phyloP scores from a whole-genome alignment of 2,888 invertebrate genomes.

The Parochlus steinenii region DNA sequence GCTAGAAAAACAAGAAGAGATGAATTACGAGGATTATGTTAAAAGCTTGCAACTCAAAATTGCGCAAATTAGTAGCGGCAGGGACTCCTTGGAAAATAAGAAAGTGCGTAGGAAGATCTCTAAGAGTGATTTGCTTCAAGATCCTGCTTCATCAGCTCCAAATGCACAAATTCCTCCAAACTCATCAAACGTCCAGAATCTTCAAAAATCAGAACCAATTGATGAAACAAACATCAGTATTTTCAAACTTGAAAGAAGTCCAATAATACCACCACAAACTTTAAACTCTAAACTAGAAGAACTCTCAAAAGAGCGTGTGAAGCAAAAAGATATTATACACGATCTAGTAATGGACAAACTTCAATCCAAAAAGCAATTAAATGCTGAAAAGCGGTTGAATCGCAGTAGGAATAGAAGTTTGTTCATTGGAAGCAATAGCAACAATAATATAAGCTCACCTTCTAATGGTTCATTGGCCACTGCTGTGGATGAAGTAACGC shows the following conservation, averaged over 20 bases:
- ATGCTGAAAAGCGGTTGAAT: slow-evolving; percentile 41
- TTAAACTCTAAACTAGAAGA: slow-evolving; percentile 54
- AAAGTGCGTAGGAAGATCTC: slow-evolving; percentile 34
- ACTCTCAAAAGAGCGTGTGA: slow-evolving; percentile 60
- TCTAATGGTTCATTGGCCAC: background rate
- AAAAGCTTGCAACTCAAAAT: slow-evolving; percentile 47
- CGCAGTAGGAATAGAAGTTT: slow-evolving; percentile 37
- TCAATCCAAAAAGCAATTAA: slow-evolving; percentile 45
- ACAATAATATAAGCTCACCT: background rate
- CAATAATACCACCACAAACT: slow-evolving; percentile 34
- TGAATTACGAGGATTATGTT: slow-evolving; percentile 41
- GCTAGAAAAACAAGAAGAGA: slow-evolving; percentile 29
- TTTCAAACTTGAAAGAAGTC: slow-evolving; percentile 25
- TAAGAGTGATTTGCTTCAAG: slow-evolving; percentile 22
- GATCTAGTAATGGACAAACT: slow-evolving; percentile 69
- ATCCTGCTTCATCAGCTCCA: background rate
- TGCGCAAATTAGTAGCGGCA: slow-evolving; percentile 50
- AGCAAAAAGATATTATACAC: slow-evolving; percentile 69
- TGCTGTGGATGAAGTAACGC: no score
- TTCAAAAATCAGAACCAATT: slow-evolving; percentile 23
- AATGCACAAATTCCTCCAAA: background rate
- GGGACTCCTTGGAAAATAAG: slow-evolving; percentile 50
- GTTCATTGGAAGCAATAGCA: slow-evolving; percentile 16
- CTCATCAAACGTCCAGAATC: slow-evolving; percentile 15
- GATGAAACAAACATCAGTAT: slow-evolving; percentile 23